Base-by-base conservation (phyloP, 2,797 vertebrate species). In the Enteromius viviparus region DNA sequence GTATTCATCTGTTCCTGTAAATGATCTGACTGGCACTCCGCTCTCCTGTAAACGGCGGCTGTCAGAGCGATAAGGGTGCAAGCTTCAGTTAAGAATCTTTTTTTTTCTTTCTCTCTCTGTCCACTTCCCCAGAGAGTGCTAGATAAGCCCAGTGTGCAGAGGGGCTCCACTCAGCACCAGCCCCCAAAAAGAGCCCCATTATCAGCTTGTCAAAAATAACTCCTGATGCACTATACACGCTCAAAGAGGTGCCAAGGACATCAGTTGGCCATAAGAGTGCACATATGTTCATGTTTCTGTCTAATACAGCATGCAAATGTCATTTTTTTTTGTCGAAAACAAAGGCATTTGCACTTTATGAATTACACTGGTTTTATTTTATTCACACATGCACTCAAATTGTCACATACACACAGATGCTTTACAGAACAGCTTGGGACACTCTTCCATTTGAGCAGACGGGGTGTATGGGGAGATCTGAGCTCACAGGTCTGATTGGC, bases 151-250 rank as follows among this genome's bases (percentile, higher is more conserved):
- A 45, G 60, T 86, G 78, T 85, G 80, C 76, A 60, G 42, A 47
- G 45, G 42, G 68, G 80, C 26, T 37, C 23, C 64, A 84, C 83
- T 78, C 69, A 82, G 79, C 72, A 74, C 68, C 78, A 83, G 47
- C 49, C 76, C 72, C 81, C 85, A 88, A 83, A 90, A 87, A 90
- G 88, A 92, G 90, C 87, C 87, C 90, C 88, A 95, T 95, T 95
- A 95, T 93, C 92, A 90, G 86, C 89, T 87, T 94, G 92, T 95
- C 94, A 94, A 80, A 40, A 91, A 89, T 87, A 80, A 81, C 80
- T 93, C 79, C 42, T 85, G 83, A 83, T 88, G 65, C 71, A 49
- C 58, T 81, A 32, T 78, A 72, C 64, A 71, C 45, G 32, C 80
- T 71, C 74, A 60, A 34, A 83, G 64, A 84, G 11, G 66, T 80